phyloP scores from a whole-genome alignment of 2,113 vertebrate genomes.

The Dascyllus trimaculatus region DNA sequence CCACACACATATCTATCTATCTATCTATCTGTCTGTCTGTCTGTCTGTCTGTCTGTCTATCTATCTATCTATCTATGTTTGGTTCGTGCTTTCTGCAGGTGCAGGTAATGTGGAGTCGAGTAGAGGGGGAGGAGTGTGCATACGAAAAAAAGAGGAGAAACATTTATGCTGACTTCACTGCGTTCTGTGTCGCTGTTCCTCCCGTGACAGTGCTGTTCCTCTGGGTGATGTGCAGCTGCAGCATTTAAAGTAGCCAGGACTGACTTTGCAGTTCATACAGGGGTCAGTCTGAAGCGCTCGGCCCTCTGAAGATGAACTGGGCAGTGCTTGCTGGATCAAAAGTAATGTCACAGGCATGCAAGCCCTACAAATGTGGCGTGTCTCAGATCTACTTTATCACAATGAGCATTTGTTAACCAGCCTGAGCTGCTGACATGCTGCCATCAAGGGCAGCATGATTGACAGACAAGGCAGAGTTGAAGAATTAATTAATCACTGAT shows the following conservation, averaged over 20 bases:
- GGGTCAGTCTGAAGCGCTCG: constrained; percentile 18
- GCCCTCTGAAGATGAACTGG: constrained; percentile 8
- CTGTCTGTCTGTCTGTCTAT: not conserved
- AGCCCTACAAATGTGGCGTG: not conserved
- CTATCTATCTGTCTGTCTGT: constrained; percentile 3
- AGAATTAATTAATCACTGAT: constrained; percentile 21
- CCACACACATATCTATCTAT: too few species aligned
- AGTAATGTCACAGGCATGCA: not conserved
- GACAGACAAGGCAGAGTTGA: not conserved
- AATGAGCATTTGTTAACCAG: not conserved
- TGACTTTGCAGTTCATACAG: constrained; percentile 58
- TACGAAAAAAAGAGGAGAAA: constrained; percentile 38
- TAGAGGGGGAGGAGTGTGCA: constrained; percentile 7
- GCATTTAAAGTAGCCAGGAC: constrained; percentile 50
- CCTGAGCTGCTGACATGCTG: not conserved
- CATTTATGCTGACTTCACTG: constrained; percentile 68
- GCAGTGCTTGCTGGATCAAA: not conserved
- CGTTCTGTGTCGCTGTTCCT: constrained; percentile 26
- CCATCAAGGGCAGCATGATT: constrained; percentile 4
- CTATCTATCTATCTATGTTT: constrained; percentile 3
- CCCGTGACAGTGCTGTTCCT: constrained; percentile 47
- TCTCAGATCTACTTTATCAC: not conserved
- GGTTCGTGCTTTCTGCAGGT: constrained; percentile 7
- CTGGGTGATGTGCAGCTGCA: constrained; percentile 71
- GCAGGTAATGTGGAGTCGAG: constrained; percentile 7